phyloP scores from a whole-genome alignment of 2,113 vertebrate species.

The Synodontis membranacea region DNA sequence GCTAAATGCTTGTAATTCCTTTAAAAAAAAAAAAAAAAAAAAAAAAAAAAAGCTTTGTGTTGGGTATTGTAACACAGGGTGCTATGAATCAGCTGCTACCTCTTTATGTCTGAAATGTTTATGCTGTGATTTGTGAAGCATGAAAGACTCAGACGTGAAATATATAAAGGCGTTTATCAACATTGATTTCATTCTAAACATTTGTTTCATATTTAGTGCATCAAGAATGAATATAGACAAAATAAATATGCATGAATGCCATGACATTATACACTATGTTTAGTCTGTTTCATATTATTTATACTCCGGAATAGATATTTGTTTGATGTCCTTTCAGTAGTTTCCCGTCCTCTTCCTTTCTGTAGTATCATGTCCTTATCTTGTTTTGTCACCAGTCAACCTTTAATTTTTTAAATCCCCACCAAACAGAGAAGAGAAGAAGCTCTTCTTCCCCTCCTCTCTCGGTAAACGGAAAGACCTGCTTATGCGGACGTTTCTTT shows the following conservation, averaged over 20 bases:
- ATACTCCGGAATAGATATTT: conserved; percentile 17
- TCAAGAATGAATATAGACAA: conserved; percentile 28
- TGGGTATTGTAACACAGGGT: background rate
- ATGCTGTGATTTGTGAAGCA: background rate
- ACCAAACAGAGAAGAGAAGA: conserved; percentile 73
- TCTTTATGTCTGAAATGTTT: background rate
- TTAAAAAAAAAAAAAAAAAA: background rate
- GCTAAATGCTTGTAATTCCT: background rate
- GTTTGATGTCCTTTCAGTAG: background rate
- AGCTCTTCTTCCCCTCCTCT: conserved; percentile 67
- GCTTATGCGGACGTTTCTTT: conserved; percentile 62
- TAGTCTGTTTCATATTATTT: conserved; percentile 34
- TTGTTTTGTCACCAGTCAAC: background rate
- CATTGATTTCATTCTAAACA: background rate
- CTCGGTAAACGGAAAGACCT: conserved; percentile 69
- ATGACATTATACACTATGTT: conserved; percentile 25
- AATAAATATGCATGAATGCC: conserved; percentile 37
- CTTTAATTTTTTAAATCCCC: conserved; percentile 59
- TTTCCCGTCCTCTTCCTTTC: background rate
- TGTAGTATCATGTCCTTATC: conserved; percentile 9
- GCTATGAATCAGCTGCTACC: conserved; percentile 7
- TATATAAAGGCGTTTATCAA: conserved; percentile 9
- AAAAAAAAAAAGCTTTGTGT: background rate
- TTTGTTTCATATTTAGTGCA: conserved; percentile 12
- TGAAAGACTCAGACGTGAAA: background rate